Conservation (phyloP, 1,140 invertebrate species). For the Danaus plexippus region DNA sequence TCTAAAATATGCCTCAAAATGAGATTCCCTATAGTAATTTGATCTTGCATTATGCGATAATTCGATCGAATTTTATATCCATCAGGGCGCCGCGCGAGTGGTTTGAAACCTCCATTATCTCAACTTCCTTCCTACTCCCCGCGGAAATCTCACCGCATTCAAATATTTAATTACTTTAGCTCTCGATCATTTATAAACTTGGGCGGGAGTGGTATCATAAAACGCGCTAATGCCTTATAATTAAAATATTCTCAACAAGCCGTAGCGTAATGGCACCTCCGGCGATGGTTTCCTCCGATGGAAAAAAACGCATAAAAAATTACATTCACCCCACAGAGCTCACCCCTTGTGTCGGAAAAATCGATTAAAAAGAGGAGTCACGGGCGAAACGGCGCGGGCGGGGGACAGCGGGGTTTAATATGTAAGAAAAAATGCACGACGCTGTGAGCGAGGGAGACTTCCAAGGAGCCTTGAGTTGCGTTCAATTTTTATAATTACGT, state of each 20-base stretch:
- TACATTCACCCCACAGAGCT: slow-evolving; percentile 72
- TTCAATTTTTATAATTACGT: slow-evolving; percentile 73
- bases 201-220: slow-evolving; percentile 68
- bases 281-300: slow-evolving; percentile 60
- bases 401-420: slow-evolving; percentile 62
- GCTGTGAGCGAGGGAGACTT: slow-evolving; percentile 61
- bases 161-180: slow-evolving; percentile 71
- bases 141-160: slow-evolving; percentile 69
- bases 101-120: slow-evolving; percentile 53
- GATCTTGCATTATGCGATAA: slow-evolving; percentile 64
- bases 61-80: slow-evolving; percentile 69
- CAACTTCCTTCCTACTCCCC: slow-evolving; percentile 49
- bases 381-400: slow-evolving; percentile 44
- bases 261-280: slow-evolving; percentile 72
- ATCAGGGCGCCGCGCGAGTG: slow-evolving; percentile 55
- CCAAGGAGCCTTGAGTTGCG: slow-evolving; percentile 52
- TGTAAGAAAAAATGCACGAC: slow-evolving; percentile 72
- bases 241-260: slow-evolving; percentile 74
- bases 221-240: slow-evolving; percentile 71
- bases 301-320: slow-evolving; percentile 74
- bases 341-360: slow-evolving; percentile 71
- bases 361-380: slow-evolving; percentile 72
- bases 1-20: slow-evolving; percentile 6
- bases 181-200: slow-evolving; percentile 70
- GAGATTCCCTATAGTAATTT: slow-evolving; percentile 46